Evolutionary conservation across 2,113 vertebrate genomes (phyloP), one percentile per base, ranked within the genome.

Genomic region (Mormyrus lacerda): DNA sequence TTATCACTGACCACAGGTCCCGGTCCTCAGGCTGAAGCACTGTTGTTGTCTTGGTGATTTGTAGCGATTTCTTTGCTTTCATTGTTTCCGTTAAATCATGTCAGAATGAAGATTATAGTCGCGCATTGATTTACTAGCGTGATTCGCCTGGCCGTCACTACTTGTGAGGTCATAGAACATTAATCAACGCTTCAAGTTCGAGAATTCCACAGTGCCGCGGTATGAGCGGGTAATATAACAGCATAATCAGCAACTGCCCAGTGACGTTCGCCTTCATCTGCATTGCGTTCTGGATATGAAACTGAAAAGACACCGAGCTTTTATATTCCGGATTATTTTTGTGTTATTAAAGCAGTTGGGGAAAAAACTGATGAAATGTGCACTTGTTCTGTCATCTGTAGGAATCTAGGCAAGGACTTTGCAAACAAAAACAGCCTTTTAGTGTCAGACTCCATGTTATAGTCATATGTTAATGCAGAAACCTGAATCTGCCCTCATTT

Each of bases 391-490:
- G 48, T 83, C 69, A 88, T 76, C 42, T 45, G 44, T 47, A 24
- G 82, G 19, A 21, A 11, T 84, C 44, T 47, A 13, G 19, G 44
- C 39, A 44, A 84, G 82, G 82, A 84, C n/a, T 84, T 88, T 53
- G 48, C 47, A 79, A 90, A 87, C 19, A 84, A 27, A 39, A 8
- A 53, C 39, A 69, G 53, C 39, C 11, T 90, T 89, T 90, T 91
- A 84, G 90, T 93, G 82, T 51, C 24, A 90, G 89, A 90, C 83
- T 90, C 79, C 58, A 85, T 88, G 82, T 44, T 90, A 90, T 92
- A 91, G 93, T 88, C 79, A 90, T 88, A 88, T 91, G 85, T 94
- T 93, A 90, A 61, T 87, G 58, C 69, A 89, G 92, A 89, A 92
- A 91, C 88, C 73, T 45, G 88, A 90, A 91, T 92, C 89, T 19